These are phyloP conservation scores for Xylota sylvarum DNA, from an alignment of 2,888 invertebrate genomes.

Conservation along the genomic window DNA sequence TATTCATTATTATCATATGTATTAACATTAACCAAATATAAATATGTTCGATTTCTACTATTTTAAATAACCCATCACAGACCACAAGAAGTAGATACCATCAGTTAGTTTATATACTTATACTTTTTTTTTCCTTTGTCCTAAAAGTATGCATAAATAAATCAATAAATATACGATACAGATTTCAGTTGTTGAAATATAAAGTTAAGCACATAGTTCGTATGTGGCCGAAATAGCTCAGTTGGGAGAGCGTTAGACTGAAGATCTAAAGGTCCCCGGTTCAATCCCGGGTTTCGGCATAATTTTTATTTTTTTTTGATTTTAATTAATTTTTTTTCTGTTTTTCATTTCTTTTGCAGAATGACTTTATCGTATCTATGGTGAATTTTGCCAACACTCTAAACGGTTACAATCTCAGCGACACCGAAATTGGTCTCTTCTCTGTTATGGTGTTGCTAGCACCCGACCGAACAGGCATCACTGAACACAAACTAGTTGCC, in stretches of 20 bases:
- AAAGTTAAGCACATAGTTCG: accelerated
- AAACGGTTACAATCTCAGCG: slow-evolving; percentile 91
- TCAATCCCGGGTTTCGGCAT: slow-evolving; percentile 76
- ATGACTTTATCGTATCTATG: slow-evolving; percentile 92
- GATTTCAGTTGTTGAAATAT: neutral
- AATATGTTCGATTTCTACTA: too few species aligned
- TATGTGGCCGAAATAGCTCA: slow-evolving; percentile 88
- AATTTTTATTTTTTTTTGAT: neutral
- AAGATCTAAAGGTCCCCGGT: slow-evolving; percentile 77
- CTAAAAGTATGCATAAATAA: slow-evolving; percentile 16
- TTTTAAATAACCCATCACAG: too few species aligned
- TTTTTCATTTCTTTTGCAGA: slow-evolving; percentile 86
- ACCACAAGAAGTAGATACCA: too few species aligned
- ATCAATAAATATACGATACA: too few species aligned
- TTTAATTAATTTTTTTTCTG: neutral
- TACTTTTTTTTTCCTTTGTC: neutral
- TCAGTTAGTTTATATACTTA: too few species aligned
- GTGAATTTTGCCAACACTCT: slow-evolving; percentile 92
- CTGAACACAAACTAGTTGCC: slow-evolving; percentile 92
- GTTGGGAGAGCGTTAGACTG: slow-evolving; percentile 85
- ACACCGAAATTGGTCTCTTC: slow-evolving; percentile 95
- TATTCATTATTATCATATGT: too few species aligned
- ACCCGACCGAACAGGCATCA: slow-evolving; percentile 92
- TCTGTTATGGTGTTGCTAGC: slow-evolving; percentile 94
- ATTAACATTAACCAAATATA: too few species aligned